Conservation (phyloP, 2,888 invertebrate species). For the Scaptomyza parva region DNA sequence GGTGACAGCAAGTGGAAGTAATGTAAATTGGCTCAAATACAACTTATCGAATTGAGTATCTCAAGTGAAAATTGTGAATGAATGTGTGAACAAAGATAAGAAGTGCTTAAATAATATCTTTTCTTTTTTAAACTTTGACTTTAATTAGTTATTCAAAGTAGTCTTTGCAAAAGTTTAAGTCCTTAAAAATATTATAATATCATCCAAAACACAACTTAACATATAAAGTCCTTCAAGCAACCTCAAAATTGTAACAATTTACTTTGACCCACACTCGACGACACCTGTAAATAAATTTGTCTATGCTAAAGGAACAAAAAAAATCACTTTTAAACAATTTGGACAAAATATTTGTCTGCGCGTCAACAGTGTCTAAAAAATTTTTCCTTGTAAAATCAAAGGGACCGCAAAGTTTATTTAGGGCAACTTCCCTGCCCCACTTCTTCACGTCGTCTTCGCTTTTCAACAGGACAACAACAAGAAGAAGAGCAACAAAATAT, state of each 20-base stretch:
- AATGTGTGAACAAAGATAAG: not conserved
- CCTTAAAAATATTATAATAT: not conserved
- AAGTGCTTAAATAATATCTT: no score
- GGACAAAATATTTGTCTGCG: slow-evolving; percentile 72
- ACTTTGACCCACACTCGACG: slow-evolving; percentile 19
- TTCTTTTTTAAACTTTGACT: no score
- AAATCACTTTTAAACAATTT: slow-evolving; percentile 81
- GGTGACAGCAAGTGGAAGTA: slow-evolving; percentile 10
- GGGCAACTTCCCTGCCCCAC: slow-evolving; percentile 22
- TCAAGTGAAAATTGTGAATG: not conserved
- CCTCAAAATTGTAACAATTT: slow-evolving; percentile 29
- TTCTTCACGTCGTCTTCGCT: no score
- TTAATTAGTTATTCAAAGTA: not conserved
- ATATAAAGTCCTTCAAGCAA: not conserved
- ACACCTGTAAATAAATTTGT: slow-evolving; percentile 48
- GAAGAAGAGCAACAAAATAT: not conserved
- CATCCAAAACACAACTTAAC: not conserved
- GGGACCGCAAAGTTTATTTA: slow-evolving; percentile 76
- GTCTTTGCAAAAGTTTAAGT: not conserved
- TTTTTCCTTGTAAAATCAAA: slow-evolving; percentile 48
- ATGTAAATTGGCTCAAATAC: slow-evolving; percentile 15
- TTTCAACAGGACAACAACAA: slow-evolving; percentile 18
- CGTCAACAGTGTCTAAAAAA: slow-evolving; percentile 65
- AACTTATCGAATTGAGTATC: slow-evolving; percentile 1
- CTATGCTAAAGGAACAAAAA: slow-evolving; percentile 20